A percentile compares a stretch with the other conserved stretches of the same genome.
phyloP scores from a whole-genome alignment of 2,888 invertebrate genomes.

The Caenorhabditis wallacei region DNA sequence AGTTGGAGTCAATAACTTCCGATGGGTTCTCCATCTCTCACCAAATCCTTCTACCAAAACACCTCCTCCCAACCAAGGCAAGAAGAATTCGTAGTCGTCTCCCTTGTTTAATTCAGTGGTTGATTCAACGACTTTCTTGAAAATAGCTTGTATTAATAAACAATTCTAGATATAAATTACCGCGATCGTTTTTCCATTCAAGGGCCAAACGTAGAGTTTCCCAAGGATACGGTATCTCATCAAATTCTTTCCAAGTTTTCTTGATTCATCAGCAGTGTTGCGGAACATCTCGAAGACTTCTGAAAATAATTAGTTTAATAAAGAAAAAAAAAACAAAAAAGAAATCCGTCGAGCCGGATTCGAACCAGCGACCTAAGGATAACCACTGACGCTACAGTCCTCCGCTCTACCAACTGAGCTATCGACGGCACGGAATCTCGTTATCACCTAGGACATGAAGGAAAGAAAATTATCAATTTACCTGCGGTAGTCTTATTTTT shows the following conservation, averaged over 20 bases:
- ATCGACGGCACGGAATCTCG: conserved; percentile 35
- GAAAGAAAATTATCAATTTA: not conserved
- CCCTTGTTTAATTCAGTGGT: conserved; percentile 83
- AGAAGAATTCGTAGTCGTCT: conserved; percentile 83
- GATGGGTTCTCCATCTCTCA: conserved; percentile 84
- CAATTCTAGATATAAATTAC: not conserved
- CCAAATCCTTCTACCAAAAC: conserved; percentile 39
- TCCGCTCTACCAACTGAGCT: conserved; percentile 62
- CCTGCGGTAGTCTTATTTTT: conserved; percentile 22
- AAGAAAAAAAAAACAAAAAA: conserved; percentile 28
- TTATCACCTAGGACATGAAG: not conserved
- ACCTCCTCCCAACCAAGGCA: conserved; percentile 85
- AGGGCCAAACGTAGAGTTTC: conserved; percentile 44
- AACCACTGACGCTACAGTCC: conserved; percentile 61
- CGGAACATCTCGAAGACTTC: conserved; percentile 34
- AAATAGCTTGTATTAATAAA: not conserved
- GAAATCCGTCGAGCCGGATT: conserved; percentile 72
- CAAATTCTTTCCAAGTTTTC: conserved; percentile 24
- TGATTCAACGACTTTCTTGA: conserved; percentile 79
- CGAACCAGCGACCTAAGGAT: conserved; percentile 77
- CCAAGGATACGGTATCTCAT: conserved; percentile 35
- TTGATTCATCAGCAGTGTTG: conserved; percentile 20
- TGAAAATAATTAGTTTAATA: not conserved
- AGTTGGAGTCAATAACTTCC: conserved; percentile 85
- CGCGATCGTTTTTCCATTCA: conserved; percentile 43